Evolutionary conservation across 2,113 vertebrate species (phyloP).

Genomic region (Orycteropus afer): DNA sequence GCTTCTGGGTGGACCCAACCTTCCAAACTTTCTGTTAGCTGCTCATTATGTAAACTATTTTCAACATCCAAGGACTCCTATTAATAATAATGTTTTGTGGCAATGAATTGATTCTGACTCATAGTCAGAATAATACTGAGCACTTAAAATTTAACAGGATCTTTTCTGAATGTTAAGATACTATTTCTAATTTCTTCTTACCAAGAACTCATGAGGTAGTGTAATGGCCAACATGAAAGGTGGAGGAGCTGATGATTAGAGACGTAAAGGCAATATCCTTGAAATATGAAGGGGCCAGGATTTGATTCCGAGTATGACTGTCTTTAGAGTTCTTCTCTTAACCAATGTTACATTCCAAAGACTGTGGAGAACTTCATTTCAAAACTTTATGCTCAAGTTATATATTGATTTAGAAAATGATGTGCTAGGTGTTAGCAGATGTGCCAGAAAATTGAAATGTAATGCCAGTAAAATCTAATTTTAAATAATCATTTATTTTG

Average conservation of each 20-base stretch:
- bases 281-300: not conserved
- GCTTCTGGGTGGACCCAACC: too few species aligned
- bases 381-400: not conserved
- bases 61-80: not conserved
- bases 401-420: constrained; percentile 8
- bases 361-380: not conserved
- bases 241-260: not conserved
- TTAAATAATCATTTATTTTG: constrained; percentile 29
- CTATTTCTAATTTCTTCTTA: not conserved
- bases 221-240: not conserved
- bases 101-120: not conserved
- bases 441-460: constrained; percentile 7
- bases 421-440: not conserved
- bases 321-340: not conserved
- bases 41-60: not conserved
- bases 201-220: not conserved
- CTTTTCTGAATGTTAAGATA: not conserved
- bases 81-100: not conserved
- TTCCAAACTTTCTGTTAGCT: too few species aligned
- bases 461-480: not conserved
- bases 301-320: not conserved
- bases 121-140: not conserved
- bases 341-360: not conserved
- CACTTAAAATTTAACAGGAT: not conserved
- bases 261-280: not conserved